These are phyloP conservation scores for Lepisosteus oculatus DNA, from an alignment of 2,113 vertebrate genomes.

Conservation along the genomic window DNA sequence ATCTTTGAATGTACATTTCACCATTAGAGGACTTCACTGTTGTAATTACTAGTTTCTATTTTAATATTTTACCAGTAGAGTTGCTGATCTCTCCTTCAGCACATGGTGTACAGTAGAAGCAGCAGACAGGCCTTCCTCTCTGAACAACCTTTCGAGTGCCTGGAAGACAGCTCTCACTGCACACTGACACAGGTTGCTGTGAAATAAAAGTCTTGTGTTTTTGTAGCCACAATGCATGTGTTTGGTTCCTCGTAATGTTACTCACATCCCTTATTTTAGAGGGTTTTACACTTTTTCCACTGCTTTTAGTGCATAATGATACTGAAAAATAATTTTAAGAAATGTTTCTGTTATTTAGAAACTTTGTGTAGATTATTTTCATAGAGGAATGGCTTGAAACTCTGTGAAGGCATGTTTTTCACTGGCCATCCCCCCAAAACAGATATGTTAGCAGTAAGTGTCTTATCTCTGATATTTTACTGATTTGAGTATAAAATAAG, in stretches of 20 bases:
- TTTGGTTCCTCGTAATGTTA: neutral
- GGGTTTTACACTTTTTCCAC: neutral
- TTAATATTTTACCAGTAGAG: conserved; percentile 2
- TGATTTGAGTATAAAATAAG: too few relatives aligned
- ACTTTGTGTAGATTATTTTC: neutral
- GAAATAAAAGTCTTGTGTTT: conserved; percentile 23
- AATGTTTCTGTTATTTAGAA: too few relatives aligned
- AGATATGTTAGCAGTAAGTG: too few relatives aligned
- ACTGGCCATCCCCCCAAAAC: too few relatives aligned
- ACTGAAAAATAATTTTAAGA: neutral
- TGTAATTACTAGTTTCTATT: neutral
- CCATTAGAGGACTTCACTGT: too few relatives aligned
- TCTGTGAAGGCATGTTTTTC: too few relatives aligned
- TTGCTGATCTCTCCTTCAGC: conserved; percentile 23
- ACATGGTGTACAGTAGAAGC: conserved; percentile 24
- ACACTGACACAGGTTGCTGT: conserved; percentile 64
- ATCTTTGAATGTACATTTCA: too few relatives aligned
- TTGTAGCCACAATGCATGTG: too few relatives aligned
- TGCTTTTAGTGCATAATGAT: neutral
- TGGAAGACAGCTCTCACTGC: conserved; percentile 57
- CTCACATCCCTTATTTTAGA: neutral
- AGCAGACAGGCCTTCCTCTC: conserved; percentile 19
- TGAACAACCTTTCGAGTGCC: conserved; percentile 19
- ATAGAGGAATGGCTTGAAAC: too few relatives aligned
- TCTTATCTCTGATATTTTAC: too few relatives aligned